Conservation (phyloP, 2,888 invertebrate species). For the Chymomyza caudatula region DNA sequence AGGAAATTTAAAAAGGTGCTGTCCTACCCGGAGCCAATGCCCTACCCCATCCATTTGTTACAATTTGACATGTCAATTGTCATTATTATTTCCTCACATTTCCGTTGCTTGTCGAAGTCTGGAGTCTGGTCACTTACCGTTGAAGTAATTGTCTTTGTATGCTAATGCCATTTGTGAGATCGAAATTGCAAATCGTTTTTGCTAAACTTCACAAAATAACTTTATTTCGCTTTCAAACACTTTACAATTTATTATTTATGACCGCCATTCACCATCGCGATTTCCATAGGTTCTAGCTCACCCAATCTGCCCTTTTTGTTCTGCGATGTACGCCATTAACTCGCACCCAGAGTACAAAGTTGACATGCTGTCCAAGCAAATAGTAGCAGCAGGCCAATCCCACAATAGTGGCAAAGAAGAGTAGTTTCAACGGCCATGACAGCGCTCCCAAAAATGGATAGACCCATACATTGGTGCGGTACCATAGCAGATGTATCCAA, state of each 20-base stretch:
- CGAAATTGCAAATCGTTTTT: background rate
- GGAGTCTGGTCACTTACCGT: background rate
- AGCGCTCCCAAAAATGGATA: constrained; percentile 44
- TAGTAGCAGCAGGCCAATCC: constrained; percentile 29
- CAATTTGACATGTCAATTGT: constrained; percentile 55
- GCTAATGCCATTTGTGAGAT: background rate
- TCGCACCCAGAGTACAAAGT: constrained; percentile 5
- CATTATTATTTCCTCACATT: constrained; percentile 48
- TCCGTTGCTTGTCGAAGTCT: constrained; percentile 22
- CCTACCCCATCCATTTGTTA: constrained; percentile 20
- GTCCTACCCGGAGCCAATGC: background rate
- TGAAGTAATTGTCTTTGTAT: background rate
- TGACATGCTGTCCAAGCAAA: constrained; percentile 39
- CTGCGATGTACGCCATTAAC: background rate
- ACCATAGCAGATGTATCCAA: constrained; percentile 31
- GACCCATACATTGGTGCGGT: constrained; percentile 30
- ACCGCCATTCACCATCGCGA: background rate
- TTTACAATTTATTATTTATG: background rate
- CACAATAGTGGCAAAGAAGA: constrained; percentile 28
- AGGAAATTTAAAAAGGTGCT: background rate
- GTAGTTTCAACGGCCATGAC: background rate
- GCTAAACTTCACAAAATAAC: background rate
- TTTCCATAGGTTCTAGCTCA: background rate
- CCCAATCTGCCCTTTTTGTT: background rate
- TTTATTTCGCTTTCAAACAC: background rate